Percentiles rank a stretch among this genome's conserved stretches.
Conservation (phyloP, 1,140 invertebrate genomes). For the Drosophila kohkoa region DNA sequence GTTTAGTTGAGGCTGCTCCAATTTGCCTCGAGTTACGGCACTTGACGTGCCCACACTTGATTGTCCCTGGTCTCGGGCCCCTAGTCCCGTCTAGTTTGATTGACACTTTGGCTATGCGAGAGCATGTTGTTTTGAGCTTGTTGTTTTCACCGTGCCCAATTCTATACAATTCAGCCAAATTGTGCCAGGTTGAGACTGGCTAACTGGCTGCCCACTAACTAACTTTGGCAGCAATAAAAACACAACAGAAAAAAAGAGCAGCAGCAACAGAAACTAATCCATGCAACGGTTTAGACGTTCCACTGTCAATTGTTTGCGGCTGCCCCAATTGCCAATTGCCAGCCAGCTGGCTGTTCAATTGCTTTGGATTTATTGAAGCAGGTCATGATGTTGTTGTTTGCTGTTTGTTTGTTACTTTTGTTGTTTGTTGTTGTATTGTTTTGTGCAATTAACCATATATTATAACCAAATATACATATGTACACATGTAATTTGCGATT, state of each 20-base stretch:
- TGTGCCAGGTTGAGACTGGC: constrained; percentile 33
- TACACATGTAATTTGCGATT: constrained; percentile 41
- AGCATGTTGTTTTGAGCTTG: constrained; percentile 2
- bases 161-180: constrained; percentile 48
- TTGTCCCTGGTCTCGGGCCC: constrained; percentile 22
- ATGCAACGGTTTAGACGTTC: constrained; percentile 60
- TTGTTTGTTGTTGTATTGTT: constrained; percentile 36
- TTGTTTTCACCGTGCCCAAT: constrained; percentile 57
- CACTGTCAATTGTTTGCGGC: constrained; percentile 41
- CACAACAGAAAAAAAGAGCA: not conserved
- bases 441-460: constrained; percentile 52
- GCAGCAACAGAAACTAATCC: constrained; percentile 39
- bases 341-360: constrained; percentile 26
- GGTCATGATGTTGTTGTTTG: constrained; percentile 52
- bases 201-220: constrained; percentile 14
- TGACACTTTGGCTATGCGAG: constrained; percentile 41
- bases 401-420: constrained; percentile 1
- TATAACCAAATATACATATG: constrained; percentile 28
- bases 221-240: constrained; percentile 44
- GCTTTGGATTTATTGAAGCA: constrained; percentile 64
- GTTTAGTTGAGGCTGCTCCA: constrained; percentile 19
- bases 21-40: constrained; percentile 38
- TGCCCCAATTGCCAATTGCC: constrained; percentile 39
- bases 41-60: constrained; percentile 33
- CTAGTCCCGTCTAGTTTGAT: constrained; percentile 29